A percentile compares a stretch with the other conserved stretches of the same genome.
Conservation (phyloP, 1,140 invertebrate species). For the Bemisia tabaci region DNA sequence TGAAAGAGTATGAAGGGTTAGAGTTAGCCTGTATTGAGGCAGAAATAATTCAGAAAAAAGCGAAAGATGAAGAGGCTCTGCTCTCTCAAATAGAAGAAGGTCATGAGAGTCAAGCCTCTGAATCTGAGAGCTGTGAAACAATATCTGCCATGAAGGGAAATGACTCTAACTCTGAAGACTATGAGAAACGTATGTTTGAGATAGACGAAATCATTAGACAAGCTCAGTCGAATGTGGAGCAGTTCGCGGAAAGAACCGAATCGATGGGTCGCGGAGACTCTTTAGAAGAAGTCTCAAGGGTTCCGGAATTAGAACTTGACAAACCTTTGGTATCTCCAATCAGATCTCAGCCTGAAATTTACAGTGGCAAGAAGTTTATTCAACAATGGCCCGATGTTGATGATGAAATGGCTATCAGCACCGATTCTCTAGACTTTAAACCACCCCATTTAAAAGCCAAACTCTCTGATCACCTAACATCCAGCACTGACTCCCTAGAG, state of each 20-base stretch:
- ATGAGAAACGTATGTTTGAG: conserved; percentile 54
- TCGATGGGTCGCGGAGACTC: conserved; percentile 35
- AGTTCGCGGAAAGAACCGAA: conserved; percentile 37
- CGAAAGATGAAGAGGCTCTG: conserved; percentile 63
- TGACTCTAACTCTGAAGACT: conserved; percentile 42
- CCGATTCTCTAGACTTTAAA: conserved; percentile 31
- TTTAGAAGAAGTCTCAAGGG: conserved; percentile 35
- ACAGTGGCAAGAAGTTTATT: conserved; percentile 20
- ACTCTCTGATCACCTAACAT: conserved; percentile 24
- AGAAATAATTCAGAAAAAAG: conserved; percentile 63
- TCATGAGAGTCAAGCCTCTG: conserved; percentile 46
- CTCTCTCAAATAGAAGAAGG: conserved; percentile 56
- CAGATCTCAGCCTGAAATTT: conserved; percentile 16
- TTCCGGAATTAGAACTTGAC: conserved; percentile 36
- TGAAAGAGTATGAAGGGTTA: conserved; percentile 87
- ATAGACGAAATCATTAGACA: conserved; percentile 59
- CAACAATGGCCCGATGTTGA: conserved; percentile 21
- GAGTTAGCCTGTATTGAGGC: conserved; percentile 76
- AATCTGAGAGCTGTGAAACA: conserved; percentile 52
- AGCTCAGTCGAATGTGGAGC: conserved; percentile 51
- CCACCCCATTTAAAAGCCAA: conserved; percentile 10
- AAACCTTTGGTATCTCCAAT: conserved; percentile 21
- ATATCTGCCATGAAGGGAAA: conserved; percentile 37
- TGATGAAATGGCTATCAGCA: conserved; percentile 29
- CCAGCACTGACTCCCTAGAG: conserved; percentile 44